Evolutionary conservation across 2,888 invertebrate genomes (phyloP), one percentile per base, ranked within the genome.

Genomic region (Diogma glabrata): DNA sequence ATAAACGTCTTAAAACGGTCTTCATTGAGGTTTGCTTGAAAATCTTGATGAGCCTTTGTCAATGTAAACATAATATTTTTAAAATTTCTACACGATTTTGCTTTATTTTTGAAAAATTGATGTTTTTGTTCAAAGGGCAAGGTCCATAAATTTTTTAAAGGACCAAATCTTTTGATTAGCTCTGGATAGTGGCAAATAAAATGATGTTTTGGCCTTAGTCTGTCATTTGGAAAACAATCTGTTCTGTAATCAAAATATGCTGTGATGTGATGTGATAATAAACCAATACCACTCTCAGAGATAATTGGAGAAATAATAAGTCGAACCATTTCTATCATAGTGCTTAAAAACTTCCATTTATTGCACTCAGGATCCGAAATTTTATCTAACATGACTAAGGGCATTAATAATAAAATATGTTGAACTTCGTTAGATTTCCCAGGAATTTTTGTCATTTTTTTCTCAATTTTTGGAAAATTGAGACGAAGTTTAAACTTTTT

Each of bases 281-380:
- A 12, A 16, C 33, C 33, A 33, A 33, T 33, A 12, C 33, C 33
- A 8, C 40, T 17, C 3, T 38, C 38, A 8, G 38, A 38, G 17
- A 38, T 38, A 17, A 38, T 17, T 17, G 38, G 38, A 3, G 38
- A 38, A 38, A 6, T 38, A 38, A 51, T 53, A 12, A 53, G 6
- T 33, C 49, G 43, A 23, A 40, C 47, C 51, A 51, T 51, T 49
- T 53, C 53, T 24, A 53, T 45, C 49, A 53, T 45, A 17, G 23
- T 19, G 6, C 19, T n/a, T 9, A 53, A 48, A 51, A 51, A 51
- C 22, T 49, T 51, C 51, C 51, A 51, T 19, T 51, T 47, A 22
- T n/a, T 4, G 33, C 24, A 30, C 22, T 51, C 46, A 36, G 22
- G 48, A 47, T 51, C 23, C 2, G 20, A 26, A n/a, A 51, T 19